Evolutionary conservation across 2,797 vertebrate species (phyloP), one percentile per base, ranked within the genome.

Genomic region (Delichon dasypus): DNA sequence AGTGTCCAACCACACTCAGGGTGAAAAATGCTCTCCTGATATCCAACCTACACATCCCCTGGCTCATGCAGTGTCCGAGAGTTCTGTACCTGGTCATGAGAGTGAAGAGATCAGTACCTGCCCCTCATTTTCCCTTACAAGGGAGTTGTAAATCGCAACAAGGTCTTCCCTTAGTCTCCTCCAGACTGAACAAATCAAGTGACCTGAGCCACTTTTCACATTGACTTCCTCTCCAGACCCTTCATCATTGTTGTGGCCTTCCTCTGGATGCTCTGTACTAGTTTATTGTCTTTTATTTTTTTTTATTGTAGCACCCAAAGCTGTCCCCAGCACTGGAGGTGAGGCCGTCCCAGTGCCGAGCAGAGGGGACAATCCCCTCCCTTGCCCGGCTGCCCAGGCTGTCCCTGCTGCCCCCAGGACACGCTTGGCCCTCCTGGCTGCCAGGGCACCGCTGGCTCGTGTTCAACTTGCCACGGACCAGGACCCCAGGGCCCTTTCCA

Each of bases 361-460:
- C 30, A 74, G 23, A 66, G 20, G 0, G 42, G n/a, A 81, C 54
- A 88, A 48, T 67, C 47, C 30, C 61, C 21, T 81, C 30, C 38
- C 61, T 60, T 18, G 6, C 21, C 76, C 0, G 0, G 14, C 25
- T 60, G 76, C 2, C 1, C 0, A 16, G 53, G 61, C 47, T 80
- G 40, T 40, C n/a, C 23, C 76, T 74, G 61, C 19, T 54, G 54
- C 0, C 15, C 30, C 15, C 54, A 68, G 48, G 55, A 61, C 62
- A 42, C 0, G 0, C 1, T 0, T 36, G 62, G 30, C 48, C 48
- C 48, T 55, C 42, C 71, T 55, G 86, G 27, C 36, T 68, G 34
- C 32, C 71, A 44, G 71, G 48, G 64, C 36, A 62, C 48, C 62
- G 42, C 71, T 75, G 42, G 4, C 19, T 68, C 48, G 20, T 10